phyloP scores from a whole-genome alignment of 2,113 vertebrate genomes.

The Rana temporaria region DNA sequence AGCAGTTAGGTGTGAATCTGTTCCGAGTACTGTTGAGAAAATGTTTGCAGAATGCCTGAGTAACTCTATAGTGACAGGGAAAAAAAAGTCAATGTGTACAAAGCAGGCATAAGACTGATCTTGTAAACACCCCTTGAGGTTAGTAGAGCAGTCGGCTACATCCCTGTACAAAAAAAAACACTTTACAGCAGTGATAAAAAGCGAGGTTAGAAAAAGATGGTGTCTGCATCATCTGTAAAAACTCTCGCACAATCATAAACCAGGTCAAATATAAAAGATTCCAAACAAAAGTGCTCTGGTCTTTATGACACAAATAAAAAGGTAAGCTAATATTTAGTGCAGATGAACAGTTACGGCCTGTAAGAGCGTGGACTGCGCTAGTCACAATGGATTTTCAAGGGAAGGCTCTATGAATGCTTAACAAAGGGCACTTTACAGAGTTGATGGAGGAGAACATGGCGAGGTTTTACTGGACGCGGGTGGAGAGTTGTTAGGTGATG shows the following conservation, averaged over 20 bases:
- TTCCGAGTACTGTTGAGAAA: too few species aligned
- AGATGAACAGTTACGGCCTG: neutral
- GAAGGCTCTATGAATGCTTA: neutral
- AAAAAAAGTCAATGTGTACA: too few species aligned
- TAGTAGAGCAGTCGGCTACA: too few species aligned
- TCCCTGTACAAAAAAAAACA: too few species aligned
- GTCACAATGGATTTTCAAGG: neutral
- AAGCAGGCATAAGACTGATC: too few species aligned
- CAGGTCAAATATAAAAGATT: neutral
- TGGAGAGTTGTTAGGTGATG: constrained; percentile 2
- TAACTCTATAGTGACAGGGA: too few species aligned
- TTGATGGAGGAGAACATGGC: neutral
- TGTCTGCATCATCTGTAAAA: neutral
- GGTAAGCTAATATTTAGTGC: constrained; percentile 20
- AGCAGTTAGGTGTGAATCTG: too few species aligned
- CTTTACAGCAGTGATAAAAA: too few species aligned
- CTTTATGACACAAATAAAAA: neutral
- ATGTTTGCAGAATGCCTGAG: too few species aligned
- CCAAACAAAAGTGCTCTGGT: neutral
- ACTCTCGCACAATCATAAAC: neutral
- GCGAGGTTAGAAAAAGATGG: neutral
- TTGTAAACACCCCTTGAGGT: too few species aligned
- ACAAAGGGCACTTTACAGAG: neutral
- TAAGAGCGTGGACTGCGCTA: neutral
- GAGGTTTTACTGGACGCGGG: neutral